Evolutionary conservation across 2,113 vertebrate genomes (phyloP).

Genomic region (Cryptotis parvus): DNA sequence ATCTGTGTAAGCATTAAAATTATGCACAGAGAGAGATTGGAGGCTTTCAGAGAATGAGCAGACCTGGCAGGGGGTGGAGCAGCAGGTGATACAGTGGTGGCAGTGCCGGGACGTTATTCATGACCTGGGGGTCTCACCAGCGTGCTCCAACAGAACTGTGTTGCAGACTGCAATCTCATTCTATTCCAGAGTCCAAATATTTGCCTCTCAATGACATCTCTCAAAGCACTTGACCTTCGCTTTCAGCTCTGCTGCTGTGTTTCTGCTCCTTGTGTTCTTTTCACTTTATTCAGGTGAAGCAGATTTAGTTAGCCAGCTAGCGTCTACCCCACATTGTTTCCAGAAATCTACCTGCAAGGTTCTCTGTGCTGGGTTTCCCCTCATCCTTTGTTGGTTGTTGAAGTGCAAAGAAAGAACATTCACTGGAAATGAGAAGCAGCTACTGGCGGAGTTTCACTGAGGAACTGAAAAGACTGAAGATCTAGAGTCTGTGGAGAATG

Average conservation of each 20-base stretch:
- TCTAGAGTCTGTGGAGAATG: not conserved
- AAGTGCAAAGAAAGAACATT: not conserved
- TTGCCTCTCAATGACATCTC: not conserved
- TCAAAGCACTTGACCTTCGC: not conserved
- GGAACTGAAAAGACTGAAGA: not conserved
- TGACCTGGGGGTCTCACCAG: not conserved
- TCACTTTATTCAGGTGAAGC: not conserved
- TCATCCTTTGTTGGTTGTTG: not conserved
- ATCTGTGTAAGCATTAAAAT: not conserved
- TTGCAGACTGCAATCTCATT: not conserved
- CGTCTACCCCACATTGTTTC: not conserved
- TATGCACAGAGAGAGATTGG: not conserved
- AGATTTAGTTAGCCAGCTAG: not conserved
- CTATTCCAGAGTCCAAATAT: not conserved
- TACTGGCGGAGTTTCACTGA: not conserved
- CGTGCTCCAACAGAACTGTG: not conserved
- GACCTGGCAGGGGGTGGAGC: not conserved
- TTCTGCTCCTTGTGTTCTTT: not conserved
- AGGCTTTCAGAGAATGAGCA: not conserved
- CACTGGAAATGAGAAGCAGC: not conserved
- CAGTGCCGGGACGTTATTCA: not conserved
- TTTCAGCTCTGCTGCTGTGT: not conserved
- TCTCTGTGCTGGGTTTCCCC: not conserved
- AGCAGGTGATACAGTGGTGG: not conserved
- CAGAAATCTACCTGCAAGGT: not conserved